Percentiles rank a stretch among this genome's conserved stretches.
These are phyloP conservation scores for Heteromyza rotundicornis DNA, from an alignment of 2,888 invertebrate species.

Conservation along the genomic window DNA sequence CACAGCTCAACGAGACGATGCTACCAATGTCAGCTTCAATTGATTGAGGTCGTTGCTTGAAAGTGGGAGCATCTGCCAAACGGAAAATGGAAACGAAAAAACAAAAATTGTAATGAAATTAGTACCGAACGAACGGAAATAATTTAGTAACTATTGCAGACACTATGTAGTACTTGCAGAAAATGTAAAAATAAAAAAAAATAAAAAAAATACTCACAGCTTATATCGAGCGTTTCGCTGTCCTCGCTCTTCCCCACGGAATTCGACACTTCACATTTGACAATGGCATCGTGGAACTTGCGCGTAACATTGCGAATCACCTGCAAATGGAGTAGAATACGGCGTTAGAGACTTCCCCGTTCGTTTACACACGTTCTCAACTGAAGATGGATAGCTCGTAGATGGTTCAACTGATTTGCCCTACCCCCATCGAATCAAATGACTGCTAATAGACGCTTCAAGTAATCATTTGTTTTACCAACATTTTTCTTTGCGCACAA, in stretches of 20 bases:
- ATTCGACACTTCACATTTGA: constrained; percentile 92
- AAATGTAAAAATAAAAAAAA: background rate
- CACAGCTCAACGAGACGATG: constrained; percentile 80
- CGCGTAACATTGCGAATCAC: constrained; percentile 81
- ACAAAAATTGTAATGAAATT: background rate
- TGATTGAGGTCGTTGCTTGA: constrained; percentile 76
- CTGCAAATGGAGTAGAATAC: constrained; percentile 53
- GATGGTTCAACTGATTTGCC: too few relatives aligned
- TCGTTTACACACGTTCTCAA: too few relatives aligned
- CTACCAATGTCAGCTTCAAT: constrained; percentile 83
- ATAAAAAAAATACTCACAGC: constrained; percentile 74
- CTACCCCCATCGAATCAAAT: too few relatives aligned
- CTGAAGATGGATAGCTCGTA: too few relatives aligned
- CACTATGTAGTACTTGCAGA: too few relatives aligned
- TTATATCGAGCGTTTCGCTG: constrained; percentile 84
- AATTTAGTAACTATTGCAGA: background rate
- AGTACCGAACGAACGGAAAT: background rate
- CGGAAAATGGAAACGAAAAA: background rate
- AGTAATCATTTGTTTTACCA: too few relatives aligned
- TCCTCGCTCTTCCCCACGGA: constrained; percentile 91
- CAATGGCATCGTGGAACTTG: constrained; percentile 82
- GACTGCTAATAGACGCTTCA: too few relatives aligned
- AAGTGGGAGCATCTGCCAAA: constrained; percentile 82
- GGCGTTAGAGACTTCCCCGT: too few relatives aligned
- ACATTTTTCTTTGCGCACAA: too few relatives aligned